Conservation (phyloP, 2,113 vertebrate genomes). For the Dasyprocta punctata region DNA sequence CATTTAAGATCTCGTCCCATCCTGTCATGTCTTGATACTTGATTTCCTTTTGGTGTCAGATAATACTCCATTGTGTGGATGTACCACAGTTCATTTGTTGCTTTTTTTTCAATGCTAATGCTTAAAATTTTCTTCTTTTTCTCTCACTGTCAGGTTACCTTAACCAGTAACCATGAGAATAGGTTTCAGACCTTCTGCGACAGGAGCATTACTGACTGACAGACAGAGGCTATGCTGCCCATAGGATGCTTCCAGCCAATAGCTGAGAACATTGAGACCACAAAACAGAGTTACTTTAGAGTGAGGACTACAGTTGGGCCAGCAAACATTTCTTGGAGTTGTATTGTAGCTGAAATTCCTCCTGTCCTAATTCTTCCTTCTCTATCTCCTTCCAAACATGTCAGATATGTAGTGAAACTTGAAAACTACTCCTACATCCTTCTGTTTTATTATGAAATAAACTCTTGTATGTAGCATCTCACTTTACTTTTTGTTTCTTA, state of each 20-base stretch:
- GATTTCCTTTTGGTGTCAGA: background rate
- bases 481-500: background rate
- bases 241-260: background rate
- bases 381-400: background rate
- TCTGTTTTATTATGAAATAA: background rate
- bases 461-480: background rate
- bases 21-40: no score
- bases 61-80: background rate
- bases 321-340: background rate
- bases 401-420: background rate
- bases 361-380: background rate
- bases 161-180: background rate
- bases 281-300: background rate
- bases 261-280: no score
- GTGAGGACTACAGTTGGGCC: background rate
- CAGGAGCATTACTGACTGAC: no score
- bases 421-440: background rate
- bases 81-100: background rate
- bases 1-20: background rate
- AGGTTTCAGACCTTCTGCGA: background rate
- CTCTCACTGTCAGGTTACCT: background rate
- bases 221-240: no score
- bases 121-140: background rate
- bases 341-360: no score
- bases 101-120: background rate